phyloP scores from a whole-genome alignment of 2,888 invertebrate genomes.

The Autographa pulchrina region DNA sequence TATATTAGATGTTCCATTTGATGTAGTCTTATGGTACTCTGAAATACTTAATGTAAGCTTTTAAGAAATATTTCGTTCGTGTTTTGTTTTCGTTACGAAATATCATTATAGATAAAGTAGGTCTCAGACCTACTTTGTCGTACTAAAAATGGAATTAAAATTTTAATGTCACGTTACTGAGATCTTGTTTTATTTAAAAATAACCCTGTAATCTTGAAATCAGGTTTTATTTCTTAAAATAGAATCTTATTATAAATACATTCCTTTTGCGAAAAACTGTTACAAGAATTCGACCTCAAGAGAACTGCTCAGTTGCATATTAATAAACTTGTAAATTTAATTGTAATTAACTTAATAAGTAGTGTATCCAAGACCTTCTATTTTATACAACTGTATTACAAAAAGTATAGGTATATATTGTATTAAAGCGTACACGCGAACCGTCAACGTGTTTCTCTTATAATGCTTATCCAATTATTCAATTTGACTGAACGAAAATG shows the following conservation, averaged over 20 bases:
- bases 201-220: background rate
- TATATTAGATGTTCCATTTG: constrained; percentile 7
- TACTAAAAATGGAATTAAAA: too few species aligned
- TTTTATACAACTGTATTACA: too few species aligned
- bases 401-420: background rate
- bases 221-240: background rate
- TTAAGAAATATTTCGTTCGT: background rate
- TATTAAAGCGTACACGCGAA: constrained; percentile 26
- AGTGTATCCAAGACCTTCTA: background rate
- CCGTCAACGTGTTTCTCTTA: constrained; percentile 52
- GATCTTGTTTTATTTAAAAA: background rate
- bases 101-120: background rate
- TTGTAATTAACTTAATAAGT: background rate
- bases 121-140: too few species aligned
- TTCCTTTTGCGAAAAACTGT: background rate
- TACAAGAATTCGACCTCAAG: background rate
- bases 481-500: constrained; percentile 66
- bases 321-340: background rate
- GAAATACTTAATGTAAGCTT: background rate
- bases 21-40: background rate
- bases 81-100: background rate
- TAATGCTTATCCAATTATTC: constrained; percentile 60
- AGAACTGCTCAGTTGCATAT: background rate
- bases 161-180: background rate
- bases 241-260: background rate